Evolutionary conservation across 2,888 invertebrate species (phyloP).

Genomic region (Pogonocherus hispidulus): DNA sequence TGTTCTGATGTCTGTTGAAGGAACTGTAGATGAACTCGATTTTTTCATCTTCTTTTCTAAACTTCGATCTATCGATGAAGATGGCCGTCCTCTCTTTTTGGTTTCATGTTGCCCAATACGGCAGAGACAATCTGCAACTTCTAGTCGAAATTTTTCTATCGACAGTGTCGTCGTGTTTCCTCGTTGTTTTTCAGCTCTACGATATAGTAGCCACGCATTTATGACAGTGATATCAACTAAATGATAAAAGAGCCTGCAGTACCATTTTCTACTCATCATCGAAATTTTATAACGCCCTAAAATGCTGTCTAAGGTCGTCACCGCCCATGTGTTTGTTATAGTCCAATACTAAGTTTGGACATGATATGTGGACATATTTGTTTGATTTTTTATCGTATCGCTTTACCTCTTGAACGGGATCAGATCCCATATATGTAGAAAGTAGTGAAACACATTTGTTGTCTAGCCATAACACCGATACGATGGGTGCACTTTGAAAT

Average conservation of each 20-base stretch:
- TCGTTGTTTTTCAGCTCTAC: not conserved
- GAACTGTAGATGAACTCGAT: not conserved
- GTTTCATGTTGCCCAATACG: not conserved
- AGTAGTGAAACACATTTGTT: slow-evolving; percentile 7
- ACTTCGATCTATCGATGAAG: slow-evolving; percentile 14
- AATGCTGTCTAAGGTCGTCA: not conserved
- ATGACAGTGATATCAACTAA: slow-evolving; percentile 4
- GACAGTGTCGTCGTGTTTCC: not conserved
- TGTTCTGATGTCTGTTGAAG: slow-evolving; percentile 9
- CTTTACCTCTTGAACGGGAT: slow-evolving; percentile 3
- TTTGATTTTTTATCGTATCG: slow-evolving; percentile 10
- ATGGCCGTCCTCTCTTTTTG: slow-evolving; percentile 11
- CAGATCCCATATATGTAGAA: slow-evolving; percentile 1
- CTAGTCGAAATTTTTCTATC: not conserved
- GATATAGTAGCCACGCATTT: slow-evolving; percentile 4
- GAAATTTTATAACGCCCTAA: slow-evolving; percentile 10
- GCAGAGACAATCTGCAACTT: not conserved
- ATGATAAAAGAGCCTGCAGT: slow-evolving; percentile 8
- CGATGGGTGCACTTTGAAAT: not conserved
- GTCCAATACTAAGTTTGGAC: no score
- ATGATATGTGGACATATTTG: no score
- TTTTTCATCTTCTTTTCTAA: slow-evolving; percentile 25
- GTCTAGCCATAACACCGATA: not conserved
- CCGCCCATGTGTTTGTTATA: no score
- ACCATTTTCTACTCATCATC: slow-evolving; percentile 10